Percentiles rank a stretch among this genome's conserved stretches.
These are phyloP conservation scores for Carassius gibelio DNA, from an alignment of 2,113 vertebrate species.

Conservation along the genomic window DNA sequence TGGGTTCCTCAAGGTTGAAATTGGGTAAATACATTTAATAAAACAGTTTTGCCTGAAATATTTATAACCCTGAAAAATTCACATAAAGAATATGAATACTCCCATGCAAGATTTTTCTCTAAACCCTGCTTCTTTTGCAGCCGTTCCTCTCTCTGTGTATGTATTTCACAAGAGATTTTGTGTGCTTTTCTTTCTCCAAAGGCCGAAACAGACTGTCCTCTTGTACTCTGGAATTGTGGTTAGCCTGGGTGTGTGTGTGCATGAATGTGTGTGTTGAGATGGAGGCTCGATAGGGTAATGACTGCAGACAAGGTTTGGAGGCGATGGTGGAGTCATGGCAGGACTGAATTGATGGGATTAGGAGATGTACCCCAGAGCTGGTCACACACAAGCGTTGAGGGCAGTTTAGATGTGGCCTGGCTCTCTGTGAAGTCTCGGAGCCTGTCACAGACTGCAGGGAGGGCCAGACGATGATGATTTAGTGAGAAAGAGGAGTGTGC, in stretches of 20 bases:
- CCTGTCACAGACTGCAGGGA: constrained; percentile 29
- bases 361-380: constrained; percentile 68
- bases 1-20: constrained; percentile 51
- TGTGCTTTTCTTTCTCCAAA: constrained; percentile 8
- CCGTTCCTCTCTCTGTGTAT: not conserved
- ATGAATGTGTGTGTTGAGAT: constrained; percentile 54
- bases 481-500: not conserved
- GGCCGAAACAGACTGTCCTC: not conserved
- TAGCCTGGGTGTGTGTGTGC: constrained; percentile 45
- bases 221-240: not conserved
- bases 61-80: constrained; percentile 49
- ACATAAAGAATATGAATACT: constrained; percentile 39
- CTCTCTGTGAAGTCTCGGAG: not conserved
- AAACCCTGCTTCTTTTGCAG: not conserved
- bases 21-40: constrained; percentile 55
- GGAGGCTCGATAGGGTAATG: constrained; percentile 67
- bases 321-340: constrained; percentile 56
- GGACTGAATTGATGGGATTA: constrained; percentile 75
- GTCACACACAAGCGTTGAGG: constrained; percentile 54
- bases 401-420: constrained; percentile 33
- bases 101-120: not conserved
- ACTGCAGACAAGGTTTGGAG: constrained; percentile 73
- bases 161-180: not conserved
- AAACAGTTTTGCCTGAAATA: constrained; percentile 52
- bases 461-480: constrained; percentile 2